Base-by-base conservation (phyloP, 2,888 invertebrate genomes). In the Lithophane ornitopus region DNA sequence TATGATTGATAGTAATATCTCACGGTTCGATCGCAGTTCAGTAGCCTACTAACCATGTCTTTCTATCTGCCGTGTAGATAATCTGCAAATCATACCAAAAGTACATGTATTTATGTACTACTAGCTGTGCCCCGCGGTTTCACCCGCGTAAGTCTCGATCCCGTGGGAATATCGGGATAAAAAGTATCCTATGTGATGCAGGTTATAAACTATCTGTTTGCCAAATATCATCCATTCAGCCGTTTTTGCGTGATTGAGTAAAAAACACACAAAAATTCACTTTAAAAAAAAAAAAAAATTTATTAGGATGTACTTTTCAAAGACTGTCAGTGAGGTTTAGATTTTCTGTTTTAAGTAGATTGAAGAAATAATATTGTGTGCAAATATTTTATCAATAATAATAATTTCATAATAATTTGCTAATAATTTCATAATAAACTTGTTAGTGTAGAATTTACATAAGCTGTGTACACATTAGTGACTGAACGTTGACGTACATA, bases 1-100 rank as follows among this genome's bases (percentile, higher is more conserved):
- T 49, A 59, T 80, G 84, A 82, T 84, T 67, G 76, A 82, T 49
- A 28, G 19, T 56, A 59, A 28, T 70, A 83, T 82, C 84, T 75
- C 22, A 34, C 39, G 26, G n/a, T 65, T 59, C 41, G 41, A 71
- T 82, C 69, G 66, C 65, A 58, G 76, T 76, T 69, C 80, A 80
- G 52, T 79, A 61, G 59, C 84, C 82, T 58, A 79, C 41, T 69
- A 61, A 68, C 14, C 14, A n/a, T n/a, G 52, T 73, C 8, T 66
- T n/a, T 58, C 22, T 46, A 68, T 67, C 12, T 56, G 54, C 16
- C n/a, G 49, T 14, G 39, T 39, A 22, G 54, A 66, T 77, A 77
- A 65, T 73, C 16, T 0, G 39, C 49, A 59, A 67, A 61, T 59
- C 52, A 72, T 67, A 58, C 14, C 16, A 58, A 58, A 56, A 12